Conservation (phyloP, 35 echinoderm and acorn worm genomes). For the Stichopus chloronotus region DNA sequence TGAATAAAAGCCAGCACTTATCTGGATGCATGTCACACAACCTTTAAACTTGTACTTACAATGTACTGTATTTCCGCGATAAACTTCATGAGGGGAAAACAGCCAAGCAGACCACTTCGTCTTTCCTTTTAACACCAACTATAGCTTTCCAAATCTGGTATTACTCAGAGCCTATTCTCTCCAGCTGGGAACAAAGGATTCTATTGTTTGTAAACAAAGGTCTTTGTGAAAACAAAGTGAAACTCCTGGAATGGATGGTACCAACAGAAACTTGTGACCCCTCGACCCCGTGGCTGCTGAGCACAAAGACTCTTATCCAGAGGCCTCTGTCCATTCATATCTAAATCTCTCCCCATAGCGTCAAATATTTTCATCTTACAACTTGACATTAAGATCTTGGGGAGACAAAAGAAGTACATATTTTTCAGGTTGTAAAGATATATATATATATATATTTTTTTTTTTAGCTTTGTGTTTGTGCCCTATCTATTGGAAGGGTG, state of each 20-base stretch:
- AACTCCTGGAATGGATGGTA: neutral
- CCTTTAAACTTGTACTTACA: no score
- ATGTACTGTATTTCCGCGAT: no score
- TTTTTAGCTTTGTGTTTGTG: no score
- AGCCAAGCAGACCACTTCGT: no score
- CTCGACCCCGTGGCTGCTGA: neutral
- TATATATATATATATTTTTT: neutral
- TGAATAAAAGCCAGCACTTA: no score
- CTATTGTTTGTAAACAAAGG: slow-evolving; percentile 20
- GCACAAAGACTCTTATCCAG: neutral
- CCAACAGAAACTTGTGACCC: neutral
- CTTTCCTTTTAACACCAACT: no score
- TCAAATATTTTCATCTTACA: neutral
- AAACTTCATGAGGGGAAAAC: no score
- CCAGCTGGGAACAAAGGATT: neutral
- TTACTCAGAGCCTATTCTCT: neutral
- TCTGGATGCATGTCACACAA: no score
- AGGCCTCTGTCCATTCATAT: neutral
- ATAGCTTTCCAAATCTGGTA: no score
- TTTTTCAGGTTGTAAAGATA: neutral
- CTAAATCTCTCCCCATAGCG: neutral
- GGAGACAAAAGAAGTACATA: slow-evolving; percentile 17
- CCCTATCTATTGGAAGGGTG: no score
- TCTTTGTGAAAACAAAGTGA: slow-evolving; percentile 6
- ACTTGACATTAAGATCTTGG: neutral